phyloP scores from a whole-genome alignment of 1,140 invertebrate genomes.

The Caenorhabditis inopinata region DNA sequence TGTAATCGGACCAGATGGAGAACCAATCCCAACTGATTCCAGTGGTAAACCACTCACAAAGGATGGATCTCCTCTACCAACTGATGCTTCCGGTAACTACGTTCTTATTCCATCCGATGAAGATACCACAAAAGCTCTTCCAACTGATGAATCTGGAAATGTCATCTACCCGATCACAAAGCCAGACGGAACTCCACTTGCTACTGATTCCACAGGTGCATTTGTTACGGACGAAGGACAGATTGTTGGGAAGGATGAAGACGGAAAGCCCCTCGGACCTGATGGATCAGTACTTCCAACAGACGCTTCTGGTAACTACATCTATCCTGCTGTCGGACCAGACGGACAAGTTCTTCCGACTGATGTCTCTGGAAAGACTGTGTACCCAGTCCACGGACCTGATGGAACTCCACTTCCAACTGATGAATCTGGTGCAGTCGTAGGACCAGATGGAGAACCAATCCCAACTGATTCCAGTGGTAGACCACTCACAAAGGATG shows the following conservation, averaged over 20 bases:
- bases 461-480: slow-evolving; percentile 42
- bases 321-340: slow-evolving; percentile 44
- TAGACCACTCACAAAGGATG: slow-evolving; percentile 32
- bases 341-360: slow-evolving; percentile 45
- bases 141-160: slow-evolving; percentile 16
- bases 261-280: slow-evolving; percentile 41
- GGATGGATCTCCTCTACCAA: slow-evolving; percentile 33
- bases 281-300: slow-evolving; percentile 44
- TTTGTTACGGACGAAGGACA: slow-evolving; percentile 32
- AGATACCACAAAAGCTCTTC: slow-evolving; percentile 20
- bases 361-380: not conserved
- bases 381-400: slow-evolving; percentile 45
- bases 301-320: slow-evolving; percentile 45
- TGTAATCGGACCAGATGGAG: not conserved
- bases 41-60: slow-evolving; percentile 2
- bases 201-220: slow-evolving; percentile 43
- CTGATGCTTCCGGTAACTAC: slow-evolving; percentile 37
- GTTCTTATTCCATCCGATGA: not conserved
- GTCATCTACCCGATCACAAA: not conserved
- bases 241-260: slow-evolving; percentile 28
- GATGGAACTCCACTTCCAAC: slow-evolving; percentile 50
- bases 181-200: slow-evolving; percentile 50
- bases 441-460: slow-evolving; percentile 46
- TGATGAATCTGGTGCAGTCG: slow-evolving; percentile 5
- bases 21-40: not conserved